A percentile compares a stretch with the other conserved stretches of the same genome.
phyloP scores from a whole-genome alignment of 2,113 vertebrate genomes.

The Ceyx cyanopectus region DNA sequence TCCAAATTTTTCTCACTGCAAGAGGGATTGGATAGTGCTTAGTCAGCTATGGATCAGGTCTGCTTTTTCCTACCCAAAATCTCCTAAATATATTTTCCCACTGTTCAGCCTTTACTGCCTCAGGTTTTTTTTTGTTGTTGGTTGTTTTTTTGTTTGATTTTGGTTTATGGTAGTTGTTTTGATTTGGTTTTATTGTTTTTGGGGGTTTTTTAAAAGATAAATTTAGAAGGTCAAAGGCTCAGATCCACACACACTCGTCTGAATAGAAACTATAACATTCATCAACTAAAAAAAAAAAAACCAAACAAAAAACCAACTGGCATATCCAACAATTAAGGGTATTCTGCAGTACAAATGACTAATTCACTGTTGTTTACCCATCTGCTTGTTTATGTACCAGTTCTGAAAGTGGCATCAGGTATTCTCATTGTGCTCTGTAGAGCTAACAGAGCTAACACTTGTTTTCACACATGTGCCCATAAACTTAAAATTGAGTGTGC shows the following conservation, averaged over 20 bases:
- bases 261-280: not conserved
- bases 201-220: not conserved
- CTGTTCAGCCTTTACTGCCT: not conserved
- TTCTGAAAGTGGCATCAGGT: not conserved
- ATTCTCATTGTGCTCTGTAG: not conserved
- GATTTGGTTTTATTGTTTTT: not conserved
- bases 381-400: not conserved
- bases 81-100: not conserved
- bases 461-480: not conserved
- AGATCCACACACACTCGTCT: not conserved
- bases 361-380: not conserved
- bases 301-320: not conserved
- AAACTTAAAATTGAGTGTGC: not conserved
- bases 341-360: not conserved
- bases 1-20: no score
- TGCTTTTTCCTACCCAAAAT: not conserved
- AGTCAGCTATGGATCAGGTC: not conserved
- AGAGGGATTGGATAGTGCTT: not conserved
- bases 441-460: not conserved
- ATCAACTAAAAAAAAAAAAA: not conserved
- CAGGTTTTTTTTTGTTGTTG: not conserved
- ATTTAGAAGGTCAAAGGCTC: not conserved
- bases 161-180: no score
- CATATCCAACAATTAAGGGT: not conserved
- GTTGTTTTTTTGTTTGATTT: no score